Base-by-base conservation (phyloP, 2,113 vertebrate species). In the Illadopsis cleaveri region DNA sequence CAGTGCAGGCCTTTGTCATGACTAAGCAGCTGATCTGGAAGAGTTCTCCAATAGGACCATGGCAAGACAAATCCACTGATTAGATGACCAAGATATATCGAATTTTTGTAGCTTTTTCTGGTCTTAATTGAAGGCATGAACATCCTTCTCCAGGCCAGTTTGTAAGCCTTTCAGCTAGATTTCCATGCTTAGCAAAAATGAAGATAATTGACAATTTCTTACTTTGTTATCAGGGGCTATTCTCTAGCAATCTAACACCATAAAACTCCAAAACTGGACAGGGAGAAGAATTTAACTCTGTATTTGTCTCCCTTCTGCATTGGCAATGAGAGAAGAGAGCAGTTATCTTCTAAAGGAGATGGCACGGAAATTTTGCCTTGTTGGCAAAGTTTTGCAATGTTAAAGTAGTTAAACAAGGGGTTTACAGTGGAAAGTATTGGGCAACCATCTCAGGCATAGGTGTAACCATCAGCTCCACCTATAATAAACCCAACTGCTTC, bases 401-500 rank as follows among this genome's bases (percentile, higher is more conserved):
- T 45, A 40, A n/a, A 68, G 24, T 56, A 86, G 81, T 95, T 84
- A 86, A 94, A 91, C 69, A 1, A 3, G 42, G 30, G 22, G 4
- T 86, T 94, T 79, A 75, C 28, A 22, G 22, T 58, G 81, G 72
- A 58, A 92, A 68, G 68, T 45, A 5, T 89, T 92, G 89, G 69
- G 95, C 83, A 96, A 94, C n/a, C 35, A 33, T 83, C 66, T 91
- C 48, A 23, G 64, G n/a, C 28, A 61, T 27, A 93, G 77, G 78
- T 85, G 84, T n/a, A 79, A 78, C 89, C 90, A 10, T 57, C 91
- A 91, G 80, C 83, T 91, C 93, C 89, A 84, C 89, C 93, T 91
- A 0, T 22, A 68, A 44, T n/a, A 58, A 90, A 68, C 6, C 58
- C 16, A 62, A 1, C 8, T 48, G 38, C 28, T 81, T 57, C 45